phyloP scores from a whole-genome alignment of 2,113 vertebrate species.

The Phalacrocorax brasilianus region DNA sequence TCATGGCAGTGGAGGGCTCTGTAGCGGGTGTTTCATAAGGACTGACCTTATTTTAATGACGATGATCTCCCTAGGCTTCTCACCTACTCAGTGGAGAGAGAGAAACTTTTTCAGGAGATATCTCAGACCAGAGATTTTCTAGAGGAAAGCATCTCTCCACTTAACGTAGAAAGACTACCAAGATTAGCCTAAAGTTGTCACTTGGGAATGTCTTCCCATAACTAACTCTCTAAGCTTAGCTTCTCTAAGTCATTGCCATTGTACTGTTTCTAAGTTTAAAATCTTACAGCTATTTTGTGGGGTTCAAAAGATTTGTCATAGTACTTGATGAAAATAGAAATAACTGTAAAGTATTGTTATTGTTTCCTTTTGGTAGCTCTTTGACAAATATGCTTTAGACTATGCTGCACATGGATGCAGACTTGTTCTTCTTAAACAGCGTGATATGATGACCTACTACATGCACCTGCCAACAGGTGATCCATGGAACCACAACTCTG shows the following conservation, averaged over 20 bases:
- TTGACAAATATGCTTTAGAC: not conserved
- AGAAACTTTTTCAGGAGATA: not conserved
- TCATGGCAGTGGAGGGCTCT: not conserved
- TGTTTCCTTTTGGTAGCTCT: not conserved
- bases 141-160: not conserved
- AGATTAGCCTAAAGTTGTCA: not conserved
- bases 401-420: not conserved
- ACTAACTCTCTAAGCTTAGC: not conserved
- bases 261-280: not conserved
- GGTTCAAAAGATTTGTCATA: not conserved
- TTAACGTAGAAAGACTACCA: not conserved
- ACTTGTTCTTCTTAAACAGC: not conserved
- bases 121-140: not conserved
- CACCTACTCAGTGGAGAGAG: not conserved
- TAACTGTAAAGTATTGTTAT: not conserved
- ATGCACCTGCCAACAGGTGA: slow-evolving; percentile 76
- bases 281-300: not conserved
- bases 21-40: not conserved
- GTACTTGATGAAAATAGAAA: not conserved
- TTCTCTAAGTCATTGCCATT: not conserved
- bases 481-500: slow-evolving; percentile 90
- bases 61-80: not conserved
- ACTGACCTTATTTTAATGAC: not conserved
- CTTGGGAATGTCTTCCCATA: not conserved
- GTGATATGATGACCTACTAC: not conserved